phyloP scores from a whole-genome alignment of 2,888 invertebrate species.

The Cabera pusaria region DNA sequence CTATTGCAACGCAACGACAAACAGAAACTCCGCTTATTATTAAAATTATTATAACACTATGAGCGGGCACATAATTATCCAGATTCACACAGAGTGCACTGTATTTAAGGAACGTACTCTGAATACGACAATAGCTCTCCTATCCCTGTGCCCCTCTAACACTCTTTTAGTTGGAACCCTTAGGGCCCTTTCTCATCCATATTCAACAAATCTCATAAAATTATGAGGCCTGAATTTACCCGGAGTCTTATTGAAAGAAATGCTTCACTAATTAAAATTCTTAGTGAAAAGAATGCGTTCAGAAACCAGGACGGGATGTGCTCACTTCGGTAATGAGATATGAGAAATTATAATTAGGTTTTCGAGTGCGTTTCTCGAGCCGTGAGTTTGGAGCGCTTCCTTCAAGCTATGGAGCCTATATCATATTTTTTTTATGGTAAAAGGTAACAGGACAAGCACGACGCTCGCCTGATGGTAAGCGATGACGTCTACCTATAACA shows the following conservation, averaged over 20 bases:
- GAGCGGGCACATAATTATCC: conserved; percentile 26
- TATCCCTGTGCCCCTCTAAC: conserved; percentile 5
- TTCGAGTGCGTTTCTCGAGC: conserved; percentile 9
- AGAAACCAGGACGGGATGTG: conserved; percentile 30
- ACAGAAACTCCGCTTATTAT: not conserved
- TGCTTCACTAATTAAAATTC: conserved; percentile 45
- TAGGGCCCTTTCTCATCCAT: conserved; percentile 21
- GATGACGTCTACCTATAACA: no score
- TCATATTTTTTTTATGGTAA: no score
- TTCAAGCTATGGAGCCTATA: no score
- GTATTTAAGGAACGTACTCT: conserved; percentile 28
- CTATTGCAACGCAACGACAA: no score
- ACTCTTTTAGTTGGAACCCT: conserved; percentile 5
- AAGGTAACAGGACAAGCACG: no score
- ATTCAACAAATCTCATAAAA: conserved; percentile 32
- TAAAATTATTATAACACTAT: conserved; percentile 4
- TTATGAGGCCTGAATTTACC: conserved; percentile 28
- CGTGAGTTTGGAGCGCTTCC: no score
- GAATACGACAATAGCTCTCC: conserved; percentile 20
- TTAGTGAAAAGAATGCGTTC: conserved; percentile 38
- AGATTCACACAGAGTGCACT: conserved; percentile 30
- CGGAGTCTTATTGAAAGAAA: conserved; percentile 36
- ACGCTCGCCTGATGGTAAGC: no score
- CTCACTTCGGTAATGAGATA: conserved; percentile 32
- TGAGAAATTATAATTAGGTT: conserved; percentile 31